A percentile compares a stretch with the other conserved stretches of the same genome.
phyloP scores from a whole-genome alignment of 2,797 vertebrate species.

The Pristis pectinata region DNA sequence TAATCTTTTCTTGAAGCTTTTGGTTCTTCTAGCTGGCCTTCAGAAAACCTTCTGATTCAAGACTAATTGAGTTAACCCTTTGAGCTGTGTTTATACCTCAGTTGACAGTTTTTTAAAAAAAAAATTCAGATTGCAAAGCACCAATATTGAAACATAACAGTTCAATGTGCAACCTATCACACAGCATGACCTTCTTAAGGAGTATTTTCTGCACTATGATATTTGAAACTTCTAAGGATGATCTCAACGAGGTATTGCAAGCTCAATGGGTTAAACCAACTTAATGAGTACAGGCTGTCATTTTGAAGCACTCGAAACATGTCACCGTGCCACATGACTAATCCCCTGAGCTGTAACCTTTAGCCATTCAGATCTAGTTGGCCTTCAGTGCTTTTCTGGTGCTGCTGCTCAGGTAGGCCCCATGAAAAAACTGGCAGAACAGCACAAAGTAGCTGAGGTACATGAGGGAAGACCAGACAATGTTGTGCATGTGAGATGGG shows the following conservation, averaged over 20 bases:
- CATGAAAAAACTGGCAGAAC: slow-evolving; percentile 96
- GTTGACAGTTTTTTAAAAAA: neutral
- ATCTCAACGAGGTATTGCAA: slow-evolving; percentile 57
- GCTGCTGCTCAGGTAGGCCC: slow-evolving; percentile 85
- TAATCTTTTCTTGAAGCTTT: slow-evolving; percentile 36
- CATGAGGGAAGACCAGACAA: slow-evolving; percentile 98
- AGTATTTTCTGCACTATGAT: neutral
- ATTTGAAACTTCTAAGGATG: slow-evolving; percentile 17
- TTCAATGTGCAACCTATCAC: neutral
- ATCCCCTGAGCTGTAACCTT: slow-evolving; percentile 66
- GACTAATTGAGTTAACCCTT: slow-evolving; percentile 26
- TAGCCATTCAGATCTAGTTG: slow-evolving; percentile 65
- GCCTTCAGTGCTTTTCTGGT: slow-evolving; percentile 59
- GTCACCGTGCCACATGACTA: slow-evolving; percentile 68
- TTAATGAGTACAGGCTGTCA: slow-evolving; percentile 59
- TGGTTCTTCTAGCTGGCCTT: slow-evolving; percentile 35
- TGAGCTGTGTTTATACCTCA: slow-evolving; percentile 17
- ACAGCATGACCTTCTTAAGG: neutral
- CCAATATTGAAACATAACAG: neutral
- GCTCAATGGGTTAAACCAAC: slow-evolving; percentile 60
- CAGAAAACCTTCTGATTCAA: slow-evolving; percentile 34
- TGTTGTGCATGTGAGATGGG: slow-evolving; percentile 90
- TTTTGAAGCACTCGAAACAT: slow-evolving; percentile 61
- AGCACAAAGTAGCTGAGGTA: slow-evolving; percentile 99
- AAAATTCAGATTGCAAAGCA: neutral